phyloP scores from a whole-genome alignment of 2,888 invertebrate species.

The Rhopalosiphum nymphaeae region DNA sequence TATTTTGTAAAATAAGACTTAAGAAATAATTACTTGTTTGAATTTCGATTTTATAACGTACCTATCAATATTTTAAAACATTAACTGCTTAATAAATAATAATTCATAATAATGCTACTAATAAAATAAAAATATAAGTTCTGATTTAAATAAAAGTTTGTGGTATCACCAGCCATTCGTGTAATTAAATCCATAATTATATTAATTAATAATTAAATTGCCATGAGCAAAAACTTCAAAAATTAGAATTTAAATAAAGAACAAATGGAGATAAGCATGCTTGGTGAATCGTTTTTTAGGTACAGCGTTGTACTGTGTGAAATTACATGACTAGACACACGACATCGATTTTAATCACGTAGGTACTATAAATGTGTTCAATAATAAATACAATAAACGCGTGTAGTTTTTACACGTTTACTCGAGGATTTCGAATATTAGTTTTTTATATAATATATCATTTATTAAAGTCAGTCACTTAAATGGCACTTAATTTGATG shows the following conservation, averaged over 20 bases:
- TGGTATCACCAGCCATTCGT: neutral
- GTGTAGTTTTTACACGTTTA: neutral
- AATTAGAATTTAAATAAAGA: neutral
- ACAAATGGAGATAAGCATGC: neutral
- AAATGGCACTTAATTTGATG: neutral
- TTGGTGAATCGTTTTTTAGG: neutral
- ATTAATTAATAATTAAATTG: neutral
- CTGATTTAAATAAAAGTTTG: neutral
- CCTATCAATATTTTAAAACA: neutral
- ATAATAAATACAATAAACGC: neutral
- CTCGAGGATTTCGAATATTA: neutral
- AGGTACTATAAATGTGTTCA: neutral
- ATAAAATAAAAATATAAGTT: neutral
- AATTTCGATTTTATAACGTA: neutral
- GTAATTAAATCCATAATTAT: neutral
- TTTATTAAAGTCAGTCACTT: constrained; percentile 16
- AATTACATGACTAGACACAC: neutral
- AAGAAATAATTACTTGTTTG: neutral
- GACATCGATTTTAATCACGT: neutral
- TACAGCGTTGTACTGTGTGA: neutral
- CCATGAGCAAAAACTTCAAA: neutral
- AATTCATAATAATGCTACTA: neutral
- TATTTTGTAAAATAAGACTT: too few species aligned
- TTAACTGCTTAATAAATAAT: neutral
- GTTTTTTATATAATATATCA: neutral